These are phyloP conservation scores for Leiothrix lutea DNA, from an alignment of 2,113 vertebrate species.

Conservation along the genomic window DNA sequence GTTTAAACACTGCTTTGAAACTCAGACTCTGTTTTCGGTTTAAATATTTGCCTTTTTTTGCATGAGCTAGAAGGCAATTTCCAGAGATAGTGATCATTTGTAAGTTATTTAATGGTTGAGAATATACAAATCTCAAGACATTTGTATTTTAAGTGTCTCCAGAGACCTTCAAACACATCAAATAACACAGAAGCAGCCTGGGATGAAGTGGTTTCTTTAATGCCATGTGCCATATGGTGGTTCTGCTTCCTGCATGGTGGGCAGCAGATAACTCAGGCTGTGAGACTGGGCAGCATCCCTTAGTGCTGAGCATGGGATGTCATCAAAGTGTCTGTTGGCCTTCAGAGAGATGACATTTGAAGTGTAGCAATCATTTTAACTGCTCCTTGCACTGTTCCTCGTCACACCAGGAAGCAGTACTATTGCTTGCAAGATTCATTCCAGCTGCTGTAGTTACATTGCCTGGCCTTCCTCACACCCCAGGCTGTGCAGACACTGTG, in stretches of 20 bases:
- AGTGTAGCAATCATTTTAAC: neutral
- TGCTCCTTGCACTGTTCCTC: neutral
- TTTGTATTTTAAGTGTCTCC: constrained; percentile 56
- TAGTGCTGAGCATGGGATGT: fast-evolving
- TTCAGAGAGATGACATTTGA: neutral
- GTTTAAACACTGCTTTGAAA: constrained; percentile 41
- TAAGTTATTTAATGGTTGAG: constrained; percentile 46
- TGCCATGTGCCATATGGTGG: fast-evolving
- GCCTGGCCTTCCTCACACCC: neutral
- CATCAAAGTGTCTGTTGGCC: neutral
- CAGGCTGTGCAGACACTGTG: neutral
- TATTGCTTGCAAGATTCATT: neutral
- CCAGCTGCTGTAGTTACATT: neutral
- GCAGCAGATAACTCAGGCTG: neutral
- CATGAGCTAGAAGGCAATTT: constrained; percentile 31
- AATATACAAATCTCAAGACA: constrained; percentile 38
- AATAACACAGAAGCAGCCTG: constrained; percentile 24
- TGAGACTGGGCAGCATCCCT: neutral
- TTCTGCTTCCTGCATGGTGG: fast-evolving
- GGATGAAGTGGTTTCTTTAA: constrained; percentile 31
- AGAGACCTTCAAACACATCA: constrained; percentile 46
- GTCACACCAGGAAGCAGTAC: fast-evolving
- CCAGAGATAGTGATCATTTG: constrained; percentile 43
- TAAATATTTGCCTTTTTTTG: constrained; percentile 44
- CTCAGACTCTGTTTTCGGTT: constrained; percentile 15